Percentiles rank a stretch among this genome's conserved stretches.
Conservation (phyloP, 2,888 invertebrate genomes). For the Trissolcus japonicus region DNA sequence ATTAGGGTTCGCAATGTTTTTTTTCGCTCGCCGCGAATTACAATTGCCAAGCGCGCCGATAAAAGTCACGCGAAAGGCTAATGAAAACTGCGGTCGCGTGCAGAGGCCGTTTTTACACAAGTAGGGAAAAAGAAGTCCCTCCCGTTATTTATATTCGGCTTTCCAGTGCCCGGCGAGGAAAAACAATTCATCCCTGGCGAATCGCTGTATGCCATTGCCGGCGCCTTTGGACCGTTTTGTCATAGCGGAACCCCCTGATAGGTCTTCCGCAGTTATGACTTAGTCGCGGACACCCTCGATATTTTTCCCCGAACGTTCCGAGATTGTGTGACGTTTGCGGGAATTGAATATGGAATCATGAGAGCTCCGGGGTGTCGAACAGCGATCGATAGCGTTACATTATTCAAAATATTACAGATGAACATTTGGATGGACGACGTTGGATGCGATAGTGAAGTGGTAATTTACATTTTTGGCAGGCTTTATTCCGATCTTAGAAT, state of each 20-base stretch:
- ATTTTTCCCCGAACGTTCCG: conserved; percentile 6
- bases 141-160: conserved; percentile 49
- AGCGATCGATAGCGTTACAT: conserved; percentile 47
- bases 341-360: conserved; percentile 51
- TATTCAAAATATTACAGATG: conserved; percentile 46
- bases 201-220: too few species aligned
- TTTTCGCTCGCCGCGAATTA: conserved; percentile 23
- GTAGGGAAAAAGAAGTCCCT: conserved; percentile 21
- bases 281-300: background rate
- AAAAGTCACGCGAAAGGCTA: conserved; percentile 49
- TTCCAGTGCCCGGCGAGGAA: conserved; percentile 14
- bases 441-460: conserved; percentile 9
- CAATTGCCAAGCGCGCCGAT: conserved; percentile 43
- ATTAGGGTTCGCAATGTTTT: conserved; percentile 18
- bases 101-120: conserved; percentile 35
- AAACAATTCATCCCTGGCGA: too few species aligned
- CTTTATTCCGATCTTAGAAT: conserved; percentile 13
- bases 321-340: conserved; percentile 41
- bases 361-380: conserved; percentile 24
- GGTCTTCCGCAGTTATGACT: too few species aligned
- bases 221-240: too few species aligned
- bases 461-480: conserved; percentile 45
- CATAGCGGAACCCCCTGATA: too few species aligned
- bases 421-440: conserved; percentile 31
- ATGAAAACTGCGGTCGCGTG: conserved; percentile 47